Evolutionary conservation across 2,113 vertebrate genomes (phyloP).

Genomic region (Mixornis gularis): DNA sequence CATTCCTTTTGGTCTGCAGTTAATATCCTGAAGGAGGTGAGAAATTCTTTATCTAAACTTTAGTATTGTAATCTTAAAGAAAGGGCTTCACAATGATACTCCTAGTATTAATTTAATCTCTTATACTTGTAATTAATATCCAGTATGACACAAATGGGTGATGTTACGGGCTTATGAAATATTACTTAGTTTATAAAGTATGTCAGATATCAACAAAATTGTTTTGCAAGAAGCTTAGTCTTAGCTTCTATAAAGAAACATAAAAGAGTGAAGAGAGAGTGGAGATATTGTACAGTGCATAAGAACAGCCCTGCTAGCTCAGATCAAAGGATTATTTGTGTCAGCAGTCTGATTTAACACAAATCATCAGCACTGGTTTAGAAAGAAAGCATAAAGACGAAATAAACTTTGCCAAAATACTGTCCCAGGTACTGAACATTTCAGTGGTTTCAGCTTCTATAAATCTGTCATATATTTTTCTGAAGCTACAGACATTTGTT

Average conservation of each 20-base stretch:
- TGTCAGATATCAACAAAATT: background rate
- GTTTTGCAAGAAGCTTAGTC: background rate
- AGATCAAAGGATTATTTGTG: background rate
- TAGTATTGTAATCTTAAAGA: background rate
- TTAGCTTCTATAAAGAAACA: background rate
- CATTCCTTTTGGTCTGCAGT: background rate
- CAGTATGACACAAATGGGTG: background rate
- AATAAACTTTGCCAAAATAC: background rate
- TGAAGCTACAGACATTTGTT: background rate
- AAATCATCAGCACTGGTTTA: background rate
- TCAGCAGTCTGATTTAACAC: background rate
- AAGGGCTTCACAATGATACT: background rate
- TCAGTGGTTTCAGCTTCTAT: background rate
- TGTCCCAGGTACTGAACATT: background rate
- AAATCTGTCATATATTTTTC: background rate
- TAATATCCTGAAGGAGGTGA: background rate
- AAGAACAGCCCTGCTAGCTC: background rate
- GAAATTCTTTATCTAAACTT: background rate
- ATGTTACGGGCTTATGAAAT: background rate
- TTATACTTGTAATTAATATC: background rate
- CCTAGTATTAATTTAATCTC: background rate
- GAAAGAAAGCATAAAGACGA: background rate
- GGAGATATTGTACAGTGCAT: background rate
- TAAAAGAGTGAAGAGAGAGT: background rate
- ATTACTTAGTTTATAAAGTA: background rate